phyloP scores from a whole-genome alignment of 2,797 vertebrate species.

The Oryzias sinensis region DNA sequence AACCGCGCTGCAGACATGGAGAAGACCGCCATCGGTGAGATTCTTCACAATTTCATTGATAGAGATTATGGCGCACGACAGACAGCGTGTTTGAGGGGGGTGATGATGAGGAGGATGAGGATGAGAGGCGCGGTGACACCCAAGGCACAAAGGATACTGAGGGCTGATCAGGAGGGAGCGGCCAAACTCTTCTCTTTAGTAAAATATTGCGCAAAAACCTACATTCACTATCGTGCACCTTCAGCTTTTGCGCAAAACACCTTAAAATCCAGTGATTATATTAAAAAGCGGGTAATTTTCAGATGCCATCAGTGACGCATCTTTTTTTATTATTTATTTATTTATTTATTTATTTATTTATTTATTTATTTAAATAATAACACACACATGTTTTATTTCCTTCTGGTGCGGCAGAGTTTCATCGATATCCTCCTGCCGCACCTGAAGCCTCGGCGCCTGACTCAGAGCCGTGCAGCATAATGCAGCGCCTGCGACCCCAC shows the following conservation, averaged over 20 bases:
- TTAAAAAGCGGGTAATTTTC: neutral
- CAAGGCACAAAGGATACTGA: slow-evolving; percentile 76
- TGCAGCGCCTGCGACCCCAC: slow-evolving; percentile 84
- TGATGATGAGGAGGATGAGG: slow-evolving; percentile 36
- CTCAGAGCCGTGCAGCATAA: slow-evolving; percentile 78
- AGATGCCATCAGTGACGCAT: slow-evolving; percentile 52
- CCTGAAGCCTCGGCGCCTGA: slow-evolving; percentile 63
- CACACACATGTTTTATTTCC: neutral
- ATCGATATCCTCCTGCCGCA: slow-evolving; percentile 60
- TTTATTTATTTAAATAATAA: neutral
- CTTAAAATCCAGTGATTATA: neutral
- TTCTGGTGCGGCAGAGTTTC: slow-evolving; percentile 12
- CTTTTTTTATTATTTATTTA: no score
- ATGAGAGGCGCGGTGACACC: slow-evolving; percentile 68
- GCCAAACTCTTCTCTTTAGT: slow-evolving; percentile 52
- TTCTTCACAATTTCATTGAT: slow-evolving; percentile 18
- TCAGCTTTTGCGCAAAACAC: no score
- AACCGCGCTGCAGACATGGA: slow-evolving; percentile 72
- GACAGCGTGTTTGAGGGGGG: slow-evolving; percentile 20
- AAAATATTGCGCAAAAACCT: neutral
- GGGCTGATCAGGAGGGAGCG: slow-evolving; percentile 62
- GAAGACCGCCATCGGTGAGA: slow-evolving; percentile 82
- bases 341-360: neutral
- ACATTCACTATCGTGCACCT: neutral
- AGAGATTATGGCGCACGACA: neutral